Evolutionary conservation across 2,113 vertebrate species (phyloP), one percentile per base, ranked within the genome.

Genomic region (Danio rerio): DNA sequence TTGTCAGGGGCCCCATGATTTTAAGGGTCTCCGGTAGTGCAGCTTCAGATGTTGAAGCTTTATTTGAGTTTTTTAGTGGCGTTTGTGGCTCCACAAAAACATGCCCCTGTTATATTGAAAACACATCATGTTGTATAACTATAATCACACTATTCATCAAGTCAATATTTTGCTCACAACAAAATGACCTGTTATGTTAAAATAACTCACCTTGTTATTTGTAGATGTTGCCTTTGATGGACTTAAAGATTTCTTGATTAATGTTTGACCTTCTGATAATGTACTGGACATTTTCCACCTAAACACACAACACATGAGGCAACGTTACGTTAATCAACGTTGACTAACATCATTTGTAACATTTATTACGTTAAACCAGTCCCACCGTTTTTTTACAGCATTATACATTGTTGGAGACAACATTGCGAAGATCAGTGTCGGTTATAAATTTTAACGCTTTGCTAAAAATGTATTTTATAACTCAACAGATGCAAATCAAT

Each of bases 1-100:
- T 98, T 7, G 94, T 92, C 63, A 97, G 91, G 50, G 95, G 92
- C 63, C 93, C 94, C 86, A 96, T 92, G 74, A 87, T 89, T 1
- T 83, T 83, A 62, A 88, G 90, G 16, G 87, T 86, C 62, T 94
- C 94, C 0, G 82, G 73, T 81, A 91, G 80, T 0, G 88, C 69
- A 0, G 55, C 69, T 45, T 85, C 84, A 11, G 84, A 88, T 72
- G 89, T 81, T 52, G 89, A 86, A 86, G 85, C 88, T 88, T 93
- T 96, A 84, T 93, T 74, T 52, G 92, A 92, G 0, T 93, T 94
- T 90, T 92, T 94, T 62, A 85, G 78, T 0, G 80, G 89, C 78
- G 87, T 87, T 71, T 81, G 70, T 9, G 91, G 87, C 88, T 93
- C 94, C 80, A 92, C 87, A 89, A 93, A 91, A 62, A 83, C 90